Base-by-base conservation (phyloP, 2,888 invertebrate genomes). In the Formica aserva region DNA sequence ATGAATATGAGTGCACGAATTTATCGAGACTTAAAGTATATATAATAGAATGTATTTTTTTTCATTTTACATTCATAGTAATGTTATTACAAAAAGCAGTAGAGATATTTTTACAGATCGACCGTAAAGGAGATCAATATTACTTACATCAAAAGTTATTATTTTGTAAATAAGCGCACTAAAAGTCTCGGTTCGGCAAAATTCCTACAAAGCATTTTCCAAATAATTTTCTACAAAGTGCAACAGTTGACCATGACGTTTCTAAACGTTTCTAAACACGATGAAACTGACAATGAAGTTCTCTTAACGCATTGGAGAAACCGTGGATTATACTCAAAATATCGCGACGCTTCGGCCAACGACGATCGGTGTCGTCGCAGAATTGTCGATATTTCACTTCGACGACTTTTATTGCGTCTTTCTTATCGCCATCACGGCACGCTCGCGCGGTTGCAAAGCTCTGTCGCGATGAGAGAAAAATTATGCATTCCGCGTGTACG, bases 191-290 rank as follows among this genome's bases (percentile, higher is more conserved):
- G 3, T 45, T 75, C 22, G 22, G 4, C 6, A 60, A 48, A 71
- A 78, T 71, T 60, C n/a, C 72, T 78, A 45, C 41, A 32, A 69
- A 41, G 38, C 57, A 57, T 78, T 67, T 57, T 57, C 48, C 83
- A 62, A 75, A 75, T 32, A 67, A 84, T 69, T 74, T 63, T 62
- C 77, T 60, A 48, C 72, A 67, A 62, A 82, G 85, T 84, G 86
- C 86, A 87, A 87, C 87, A 85, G 85, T 85, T 85, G 82, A 71
- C 69, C 52, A 63, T 35, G 75, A 67, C n/a, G 60, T 85, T 83
- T 85, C 81, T 83, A 63, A 82, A 75, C 83, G 74, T 26, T 26
- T 26, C 26, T 26, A 26, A 26, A 26, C 65, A 66, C 32, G 62
- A 29, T 26, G 71, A 74, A 77, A 82, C 67, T 82, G 0, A 32